phyloP scores from a whole-genome alignment of 2,888 invertebrate species.

The Strigamia transsilvanica region DNA sequence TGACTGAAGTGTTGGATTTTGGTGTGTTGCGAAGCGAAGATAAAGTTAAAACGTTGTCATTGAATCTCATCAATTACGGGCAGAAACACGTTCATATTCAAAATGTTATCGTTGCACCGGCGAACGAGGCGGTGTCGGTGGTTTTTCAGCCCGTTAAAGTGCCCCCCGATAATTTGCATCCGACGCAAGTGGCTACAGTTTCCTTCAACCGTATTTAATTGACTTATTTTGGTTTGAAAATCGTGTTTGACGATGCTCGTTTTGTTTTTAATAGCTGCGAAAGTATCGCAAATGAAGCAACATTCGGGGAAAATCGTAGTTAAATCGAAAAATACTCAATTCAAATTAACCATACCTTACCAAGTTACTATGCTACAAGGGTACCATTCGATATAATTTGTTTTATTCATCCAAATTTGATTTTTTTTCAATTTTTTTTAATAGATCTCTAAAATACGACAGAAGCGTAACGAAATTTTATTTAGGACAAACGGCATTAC shows the following conservation, averaged over 20 bases:
- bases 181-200: constrained; percentile 73
- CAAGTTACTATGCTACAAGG: constrained; percentile 63
- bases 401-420: constrained; percentile 17
- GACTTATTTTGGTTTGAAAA: neutral
- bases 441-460: constrained; percentile 65
- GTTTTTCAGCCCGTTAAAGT: constrained; percentile 74
- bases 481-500: constrained; percentile 60
- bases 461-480: constrained; percentile 65
- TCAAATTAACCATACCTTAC: constrained; percentile 73
- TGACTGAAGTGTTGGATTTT: constrained; percentile 81
- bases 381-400: constrained; percentile 40
- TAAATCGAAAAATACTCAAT: constrained; percentile 66
- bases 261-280: constrained; percentile 62
- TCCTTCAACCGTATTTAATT: constrained; percentile 68
- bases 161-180: constrained; percentile 71
- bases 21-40: constrained; percentile 77
- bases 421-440: constrained; percentile 56
- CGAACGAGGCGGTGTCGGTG: constrained; percentile 73
- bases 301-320: constrained; percentile 67
- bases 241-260: neutral
- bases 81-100: constrained; percentile 74
- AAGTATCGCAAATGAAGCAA: constrained; percentile 63
- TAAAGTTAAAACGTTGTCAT: constrained; percentile 70
- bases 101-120: constrained; percentile 70
- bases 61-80: constrained; percentile 75